Conservation (phyloP, 2,888 invertebrate genomes). For the Muschampia plurimacula region DNA sequence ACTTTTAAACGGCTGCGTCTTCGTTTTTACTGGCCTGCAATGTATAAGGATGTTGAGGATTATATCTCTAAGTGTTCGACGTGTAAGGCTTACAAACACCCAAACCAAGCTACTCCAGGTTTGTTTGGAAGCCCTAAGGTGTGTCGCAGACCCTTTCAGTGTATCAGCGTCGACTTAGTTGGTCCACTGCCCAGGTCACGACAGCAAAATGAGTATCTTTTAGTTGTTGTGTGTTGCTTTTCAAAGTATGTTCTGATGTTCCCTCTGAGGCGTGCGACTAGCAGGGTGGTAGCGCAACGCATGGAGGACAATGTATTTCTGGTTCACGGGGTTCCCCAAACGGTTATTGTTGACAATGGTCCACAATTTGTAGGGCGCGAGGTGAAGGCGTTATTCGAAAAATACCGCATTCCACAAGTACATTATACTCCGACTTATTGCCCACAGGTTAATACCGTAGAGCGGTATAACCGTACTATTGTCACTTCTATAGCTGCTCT, state of each 20-base stretch:
- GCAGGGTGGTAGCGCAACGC: background rate
- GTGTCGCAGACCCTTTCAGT: constrained; percentile 11
- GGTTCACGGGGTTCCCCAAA: constrained; percentile 20
- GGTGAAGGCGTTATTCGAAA: background rate
- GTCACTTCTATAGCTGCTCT: background rate
- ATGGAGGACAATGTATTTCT: constrained; percentile 10
- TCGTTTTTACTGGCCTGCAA: constrained; percentile 13
- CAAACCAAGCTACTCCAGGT: constrained; percentile 3
- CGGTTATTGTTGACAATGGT: constrained; percentile 8
- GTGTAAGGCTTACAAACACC: constrained; percentile 10
- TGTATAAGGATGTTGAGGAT: constrained; percentile 2
- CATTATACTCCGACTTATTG: constrained; percentile 9
- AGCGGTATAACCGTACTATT: constrained; percentile 12
- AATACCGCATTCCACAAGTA: background rate
- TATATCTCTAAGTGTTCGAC: background rate
- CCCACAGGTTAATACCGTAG: constrained; percentile 11
- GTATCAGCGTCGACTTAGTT: constrained; percentile 11
- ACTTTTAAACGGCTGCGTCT: constrained; percentile 2
- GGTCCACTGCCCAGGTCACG: constrained; percentile 12
- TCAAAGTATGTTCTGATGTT: background rate
- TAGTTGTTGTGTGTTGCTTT: constrained; percentile 16
- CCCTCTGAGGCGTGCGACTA: constrained; percentile 6
- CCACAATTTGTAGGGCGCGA: constrained; percentile 4
- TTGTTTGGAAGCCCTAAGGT: background rate
- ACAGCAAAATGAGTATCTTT: background rate